Base-by-base conservation (phyloP, 1,140 invertebrate genomes). In the Paracyclopina nana region DNA sequence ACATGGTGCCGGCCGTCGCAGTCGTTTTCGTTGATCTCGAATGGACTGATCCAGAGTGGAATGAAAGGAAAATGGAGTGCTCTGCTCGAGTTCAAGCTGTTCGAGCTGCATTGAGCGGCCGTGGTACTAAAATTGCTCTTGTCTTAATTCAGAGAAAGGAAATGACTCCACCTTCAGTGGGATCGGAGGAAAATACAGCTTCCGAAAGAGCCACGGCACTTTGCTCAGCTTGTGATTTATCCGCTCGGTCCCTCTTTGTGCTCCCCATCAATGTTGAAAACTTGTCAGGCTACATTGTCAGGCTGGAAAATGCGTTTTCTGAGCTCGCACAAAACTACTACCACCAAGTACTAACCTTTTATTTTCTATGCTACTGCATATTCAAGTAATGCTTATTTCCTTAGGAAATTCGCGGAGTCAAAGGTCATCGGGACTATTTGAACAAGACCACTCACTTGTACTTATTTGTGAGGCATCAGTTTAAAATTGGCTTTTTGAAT, bases 11-110 rank as follows among this genome's bases (percentile, higher is more conserved):
- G 14, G 79, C 88, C 3, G 78, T 96, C 1, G 77, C 94, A 44
- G 85, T 94, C 6, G 73, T 91, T 29, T 98, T 97, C 64, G 87
- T 85, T 65, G 90, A 97, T 60, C 73, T 97, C 57, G 88, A 97
- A 68, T 97, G 92, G 92, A 85, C 90, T 63, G 87, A 95, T 67
- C 67, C 73, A 0, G 70, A 79, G 43, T 97, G 88, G 86, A 80
- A 82, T 59, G 87, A 94, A 57, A 92, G 84, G 60, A 85, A 86
- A 61, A 77, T 84, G 57, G 87, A 95, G 65, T 94, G 86, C 68
- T 78, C 83, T 5, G 80, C 79, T 1, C 74, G 78, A 60, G 77
- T 95, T n/a, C 82, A 92, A 63, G 77, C 79, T 20, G 72, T 94
- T 42, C 79, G 45, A 26, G 4, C 20, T 2, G 30, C 45, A 16